Conservation (phyloP, 2,797 vertebrate species). For the Selene dorsalis region DNA sequence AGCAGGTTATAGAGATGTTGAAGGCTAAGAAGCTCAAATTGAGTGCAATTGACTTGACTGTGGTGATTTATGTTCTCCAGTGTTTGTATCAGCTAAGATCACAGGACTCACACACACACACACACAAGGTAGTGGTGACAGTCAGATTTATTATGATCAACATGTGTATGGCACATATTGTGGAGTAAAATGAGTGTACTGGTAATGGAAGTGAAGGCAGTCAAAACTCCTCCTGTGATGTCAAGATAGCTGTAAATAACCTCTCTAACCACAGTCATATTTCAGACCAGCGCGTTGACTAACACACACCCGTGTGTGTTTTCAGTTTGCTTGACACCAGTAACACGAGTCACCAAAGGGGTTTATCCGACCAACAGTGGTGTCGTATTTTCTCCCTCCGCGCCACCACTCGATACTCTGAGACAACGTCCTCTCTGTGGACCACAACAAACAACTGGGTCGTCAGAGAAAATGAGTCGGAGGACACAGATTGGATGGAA, state of each 20-base stretch:
- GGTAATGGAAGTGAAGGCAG: not conserved
- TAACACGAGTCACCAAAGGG: slow-evolving; percentile 20
- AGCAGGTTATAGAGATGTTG: not conserved
- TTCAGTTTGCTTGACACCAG: slow-evolving; percentile 37
- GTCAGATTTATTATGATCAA: slow-evolving; percentile 2
- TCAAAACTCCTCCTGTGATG: slow-evolving; percentile 2
- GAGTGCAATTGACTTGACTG: not conserved
- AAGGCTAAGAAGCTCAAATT: not conserved
- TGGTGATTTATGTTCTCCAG: not conserved
- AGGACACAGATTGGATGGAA: slow-evolving; percentile 20
- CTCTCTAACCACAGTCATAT: slow-evolving; percentile 25
- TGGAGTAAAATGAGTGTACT: not conserved
- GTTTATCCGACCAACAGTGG: not conserved
- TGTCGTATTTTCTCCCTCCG: slow-evolving; percentile 4
- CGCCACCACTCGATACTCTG: slow-evolving; percentile 33
- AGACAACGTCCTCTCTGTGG: not conserved
- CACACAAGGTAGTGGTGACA: not conserved
- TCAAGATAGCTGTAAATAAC: slow-evolving; percentile 15
- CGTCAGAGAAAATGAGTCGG: slow-evolving; percentile 37
- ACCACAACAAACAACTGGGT: slow-evolving; percentile 35
- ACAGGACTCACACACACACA: not conserved
- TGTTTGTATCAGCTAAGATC: not conserved
- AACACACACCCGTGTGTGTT: slow-evolving; percentile 22
- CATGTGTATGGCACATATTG: not conserved
- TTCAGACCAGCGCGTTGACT: slow-evolving; percentile 17